Evolutionary conservation across 2,797 vertebrate species (phyloP).

Genomic region (Chromobotia macracanthus): DNA sequence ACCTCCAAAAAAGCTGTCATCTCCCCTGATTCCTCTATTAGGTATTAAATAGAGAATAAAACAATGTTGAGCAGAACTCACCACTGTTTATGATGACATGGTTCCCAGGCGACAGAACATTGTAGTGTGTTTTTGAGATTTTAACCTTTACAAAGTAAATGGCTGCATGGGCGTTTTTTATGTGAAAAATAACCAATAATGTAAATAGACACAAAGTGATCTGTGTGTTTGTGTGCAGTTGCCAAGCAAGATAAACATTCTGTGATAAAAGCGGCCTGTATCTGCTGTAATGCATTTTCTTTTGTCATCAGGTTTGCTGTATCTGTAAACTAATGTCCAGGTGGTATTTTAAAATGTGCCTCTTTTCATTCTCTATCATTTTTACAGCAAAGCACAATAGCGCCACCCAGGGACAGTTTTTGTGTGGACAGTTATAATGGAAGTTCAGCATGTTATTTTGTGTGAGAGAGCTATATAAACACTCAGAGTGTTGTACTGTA

Average conservation of each 20-base stretch:
- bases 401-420: slow-evolving; percentile 47
- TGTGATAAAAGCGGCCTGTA: background rate
- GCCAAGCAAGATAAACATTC: background rate
- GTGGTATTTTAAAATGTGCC: background rate
- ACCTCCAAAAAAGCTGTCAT: slow-evolving; percentile 40
- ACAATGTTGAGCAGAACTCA: slow-evolving; percentile 11
- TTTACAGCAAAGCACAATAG: slow-evolving; percentile 28
- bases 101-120: slow-evolving; percentile 41
- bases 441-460: slow-evolving; percentile 27
- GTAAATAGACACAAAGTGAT: background rate
- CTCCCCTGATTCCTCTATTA: slow-evolving; percentile 23
- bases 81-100: slow-evolving; percentile 29
- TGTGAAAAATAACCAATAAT: background rate
- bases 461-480: slow-evolving; percentile 3
- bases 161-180: background rate
- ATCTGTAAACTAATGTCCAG: background rate
- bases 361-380: background rate
- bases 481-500: slow-evolving; percentile 54
- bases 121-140: slow-evolving; percentile 9
- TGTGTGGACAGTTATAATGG: background rate
- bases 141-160: slow-evolving; percentile 9
- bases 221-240: background rate
- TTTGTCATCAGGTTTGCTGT: background rate
- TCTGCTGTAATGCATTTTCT: background rate
- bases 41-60: slow-evolving; percentile 18